Conservation (phyloP, 2,113 vertebrate genomes). For the Cololabis saira region DNA sequence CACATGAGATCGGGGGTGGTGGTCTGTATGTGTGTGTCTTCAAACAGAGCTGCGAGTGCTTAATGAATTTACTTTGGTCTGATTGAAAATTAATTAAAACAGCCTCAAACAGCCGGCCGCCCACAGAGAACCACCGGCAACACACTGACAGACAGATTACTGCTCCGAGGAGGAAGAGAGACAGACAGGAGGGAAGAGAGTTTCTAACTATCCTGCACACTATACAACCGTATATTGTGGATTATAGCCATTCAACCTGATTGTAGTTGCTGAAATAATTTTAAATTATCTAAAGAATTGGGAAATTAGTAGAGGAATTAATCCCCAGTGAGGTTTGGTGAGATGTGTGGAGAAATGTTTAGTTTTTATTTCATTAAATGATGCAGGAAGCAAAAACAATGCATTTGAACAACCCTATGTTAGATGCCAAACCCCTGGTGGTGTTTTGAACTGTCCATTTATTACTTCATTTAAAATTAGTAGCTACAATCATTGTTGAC, state of each 20-base stretch:
- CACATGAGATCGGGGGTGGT: neutral
- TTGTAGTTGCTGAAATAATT: neutral
- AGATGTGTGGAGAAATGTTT: too few relatives aligned
- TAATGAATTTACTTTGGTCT: constrained; percentile 90
- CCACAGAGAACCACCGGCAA: constrained; percentile 82
- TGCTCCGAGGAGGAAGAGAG: constrained; percentile 75
- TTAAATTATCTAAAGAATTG: neutral
- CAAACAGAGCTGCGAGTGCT: constrained; percentile 86
- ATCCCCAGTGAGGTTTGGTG: too few relatives aligned
- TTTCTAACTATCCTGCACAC: constrained; percentile 46
- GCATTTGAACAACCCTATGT: too few relatives aligned
- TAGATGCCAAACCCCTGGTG: too few relatives aligned
- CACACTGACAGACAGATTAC: constrained; percentile 82
- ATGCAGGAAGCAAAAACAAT: too few relatives aligned
- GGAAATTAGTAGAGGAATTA: too few relatives aligned
- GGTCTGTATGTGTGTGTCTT: constrained; percentile 36
- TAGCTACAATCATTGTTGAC: too few relatives aligned
- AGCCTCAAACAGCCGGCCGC: constrained; percentile 70
- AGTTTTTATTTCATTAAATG: too few relatives aligned
- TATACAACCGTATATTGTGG: constrained; percentile 22
- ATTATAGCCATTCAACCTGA: neutral
- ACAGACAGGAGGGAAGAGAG: constrained; percentile 71
- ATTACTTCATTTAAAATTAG: too few relatives aligned
- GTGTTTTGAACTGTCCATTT: too few relatives aligned
- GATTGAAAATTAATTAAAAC: constrained; percentile 87